Evolutionary conservation across 2,797 vertebrate genomes (phyloP).

Genomic region (Pseudochromis fuscus): DNA sequence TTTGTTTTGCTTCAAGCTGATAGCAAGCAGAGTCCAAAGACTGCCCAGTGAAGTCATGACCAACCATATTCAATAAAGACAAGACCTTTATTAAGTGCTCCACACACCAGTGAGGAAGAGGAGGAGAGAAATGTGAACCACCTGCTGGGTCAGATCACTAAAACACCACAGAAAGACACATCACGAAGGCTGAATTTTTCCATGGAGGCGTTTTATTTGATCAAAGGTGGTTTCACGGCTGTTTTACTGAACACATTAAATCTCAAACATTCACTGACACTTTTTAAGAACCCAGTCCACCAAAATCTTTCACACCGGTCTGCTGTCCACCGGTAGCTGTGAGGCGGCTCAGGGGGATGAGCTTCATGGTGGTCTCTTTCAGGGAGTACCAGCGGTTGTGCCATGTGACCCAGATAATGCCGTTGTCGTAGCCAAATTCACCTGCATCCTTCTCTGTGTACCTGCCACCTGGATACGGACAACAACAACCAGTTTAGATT

Average conservation of each 20-base stretch:
- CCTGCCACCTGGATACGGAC: constrained; percentile 83
- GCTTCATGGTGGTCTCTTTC: constrained; percentile 95
- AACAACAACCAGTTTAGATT: constrained; percentile 15
- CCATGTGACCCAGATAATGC: constrained; percentile 96
- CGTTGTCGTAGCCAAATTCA: constrained; percentile 88
- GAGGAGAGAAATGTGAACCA: constrained; percentile 19
- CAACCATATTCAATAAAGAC: constrained; percentile 31
- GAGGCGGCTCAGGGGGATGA: constrained; percentile 90
- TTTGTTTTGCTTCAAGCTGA: background rate
- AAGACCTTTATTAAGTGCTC: constrained; percentile 61
- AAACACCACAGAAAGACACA: constrained; percentile 10
- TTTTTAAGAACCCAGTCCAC: constrained; percentile 55
- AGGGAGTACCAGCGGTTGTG: constrained; percentile 94
- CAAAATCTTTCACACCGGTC: constrained; percentile 81
- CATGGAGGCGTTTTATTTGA: constrained; percentile 8
- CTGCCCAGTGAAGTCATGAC: background rate
- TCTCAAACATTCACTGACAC: background rate
- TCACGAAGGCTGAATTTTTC: background rate
- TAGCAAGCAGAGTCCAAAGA: background rate
- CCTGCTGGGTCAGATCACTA: constrained; percentile 9
- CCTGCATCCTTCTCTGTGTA: constrained; percentile 88
- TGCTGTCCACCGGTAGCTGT: constrained; percentile 82
- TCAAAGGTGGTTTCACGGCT: background rate
- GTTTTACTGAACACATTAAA: background rate
- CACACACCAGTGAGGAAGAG: constrained; percentile 25